phyloP scores from a whole-genome alignment of 1,140 invertebrate species.

The Frieseomelitta varia region DNA sequence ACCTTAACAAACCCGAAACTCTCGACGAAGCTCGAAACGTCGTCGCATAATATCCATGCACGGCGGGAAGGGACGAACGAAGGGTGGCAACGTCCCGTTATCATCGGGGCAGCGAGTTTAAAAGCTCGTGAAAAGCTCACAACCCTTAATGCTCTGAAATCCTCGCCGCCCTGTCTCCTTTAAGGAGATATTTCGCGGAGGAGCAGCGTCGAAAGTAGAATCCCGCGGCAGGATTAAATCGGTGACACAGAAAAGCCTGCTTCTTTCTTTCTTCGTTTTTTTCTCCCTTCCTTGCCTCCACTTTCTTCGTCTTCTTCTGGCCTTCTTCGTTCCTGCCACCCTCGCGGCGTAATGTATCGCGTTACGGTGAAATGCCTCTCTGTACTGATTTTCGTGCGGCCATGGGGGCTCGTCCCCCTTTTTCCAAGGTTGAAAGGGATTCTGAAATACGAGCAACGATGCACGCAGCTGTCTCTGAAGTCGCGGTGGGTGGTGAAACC shows the following conservation, averaged over 20 bases:
- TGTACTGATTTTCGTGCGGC: constrained; percentile 52
- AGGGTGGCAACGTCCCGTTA: constrained; percentile 10
- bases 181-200: constrained; percentile 16
- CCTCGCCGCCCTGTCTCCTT: constrained; percentile 25
- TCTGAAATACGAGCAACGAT: constrained; percentile 58
- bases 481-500: too few relatives aligned
- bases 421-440: constrained; percentile 46
- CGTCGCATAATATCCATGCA: background rate
- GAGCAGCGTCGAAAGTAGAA: constrained; percentile 13
- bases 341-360: constrained; percentile 52
- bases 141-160: constrained; percentile 40
- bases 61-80: background rate
- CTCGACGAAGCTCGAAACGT: background rate
- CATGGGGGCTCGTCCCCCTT: background rate
- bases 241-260: constrained; percentile 46
- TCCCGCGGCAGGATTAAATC: constrained; percentile 57
- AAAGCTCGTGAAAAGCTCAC: constrained; percentile 46
- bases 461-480: too few relatives aligned
- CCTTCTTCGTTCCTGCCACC: background rate
- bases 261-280: background rate
- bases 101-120: constrained; percentile 27
- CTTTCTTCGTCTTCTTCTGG: too few relatives aligned
- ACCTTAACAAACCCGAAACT: too few relatives aligned
- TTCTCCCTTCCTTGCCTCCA: background rate
- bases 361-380: constrained; percentile 59